Conservation (phyloP, 2,888 invertebrate species). For the Heteromurus nitidus region DNA sequence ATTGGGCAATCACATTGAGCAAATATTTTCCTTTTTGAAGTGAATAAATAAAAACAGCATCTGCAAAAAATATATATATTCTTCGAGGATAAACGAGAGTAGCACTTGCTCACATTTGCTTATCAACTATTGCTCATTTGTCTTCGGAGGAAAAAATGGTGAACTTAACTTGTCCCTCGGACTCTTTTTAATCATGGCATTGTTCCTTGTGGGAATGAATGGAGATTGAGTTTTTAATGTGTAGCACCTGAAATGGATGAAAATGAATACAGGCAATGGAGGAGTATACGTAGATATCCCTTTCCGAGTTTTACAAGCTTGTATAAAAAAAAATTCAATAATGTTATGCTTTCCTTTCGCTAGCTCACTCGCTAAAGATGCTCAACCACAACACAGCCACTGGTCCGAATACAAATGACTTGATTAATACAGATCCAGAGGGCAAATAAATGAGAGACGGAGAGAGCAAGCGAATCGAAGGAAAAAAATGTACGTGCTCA, state of each 20-base stretch:
- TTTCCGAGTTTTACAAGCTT: constrained; percentile 15
- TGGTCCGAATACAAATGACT: constrained; percentile 64
- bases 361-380: constrained; percentile 24
- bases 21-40: too few species aligned
- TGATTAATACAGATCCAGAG: constrained; percentile 52
- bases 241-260: constrained; percentile 47
- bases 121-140: background rate
- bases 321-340: constrained; percentile 4
- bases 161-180: background rate
- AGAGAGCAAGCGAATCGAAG: background rate
- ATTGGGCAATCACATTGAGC: too few species aligned
- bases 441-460: constrained; percentile 19
- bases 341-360: background rate
- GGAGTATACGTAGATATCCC: background rate
- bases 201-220: constrained; percentile 33
- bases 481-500: constrained; percentile 5
- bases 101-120: background rate
- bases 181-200: constrained; percentile 12
- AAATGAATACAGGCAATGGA: background rate
- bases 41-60: background rate
- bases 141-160: background rate
- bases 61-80: background rate
- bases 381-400: constrained; percentile 35
- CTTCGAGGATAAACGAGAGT: background rate
- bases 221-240: constrained; percentile 54